Evolutionary conservation across 2,797 vertebrate species (phyloP).

Genomic region (Capromys pilorides): DNA sequence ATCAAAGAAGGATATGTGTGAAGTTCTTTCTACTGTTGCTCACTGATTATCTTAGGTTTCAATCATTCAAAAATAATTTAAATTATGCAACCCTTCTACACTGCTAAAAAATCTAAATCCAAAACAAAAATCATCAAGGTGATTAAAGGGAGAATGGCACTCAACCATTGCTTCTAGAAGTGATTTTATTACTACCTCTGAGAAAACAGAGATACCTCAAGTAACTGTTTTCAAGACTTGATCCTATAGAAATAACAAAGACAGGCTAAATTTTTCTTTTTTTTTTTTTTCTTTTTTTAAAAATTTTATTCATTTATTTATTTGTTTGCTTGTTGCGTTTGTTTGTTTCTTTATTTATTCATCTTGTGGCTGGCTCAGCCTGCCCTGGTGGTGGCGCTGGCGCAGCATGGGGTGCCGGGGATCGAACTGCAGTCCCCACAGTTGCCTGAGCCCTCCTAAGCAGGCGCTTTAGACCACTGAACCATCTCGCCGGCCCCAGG

Average conservation of each 20-base stretch:
- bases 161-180: neutral
- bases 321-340: no score
- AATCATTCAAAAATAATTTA: conserved; percentile 37
- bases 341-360: no score
- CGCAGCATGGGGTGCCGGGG: no score
- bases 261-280: conserved; percentile 20
- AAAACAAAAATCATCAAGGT: conserved; percentile 53
- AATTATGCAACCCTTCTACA: conserved; percentile 39
- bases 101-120: conserved; percentile 50
- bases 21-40: no score
- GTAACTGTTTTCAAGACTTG: neutral
- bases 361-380: no score
- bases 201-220: neutral
- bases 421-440: no score
- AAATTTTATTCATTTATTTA: no score
- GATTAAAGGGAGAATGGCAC: neutral
- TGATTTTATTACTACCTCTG: conserved; percentile 26
- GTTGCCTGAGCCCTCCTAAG: no score
- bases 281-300: no score
- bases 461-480: no score
- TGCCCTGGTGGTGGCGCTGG: no score
- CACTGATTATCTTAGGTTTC: neutral
- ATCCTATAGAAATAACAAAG: conserved; percentile 47
- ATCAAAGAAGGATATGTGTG: neutral
- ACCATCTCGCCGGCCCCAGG: no score